Evolutionary conservation across 2,113 vertebrate genomes (phyloP).

Genomic region (Xiphophorus couchianus): DNA sequence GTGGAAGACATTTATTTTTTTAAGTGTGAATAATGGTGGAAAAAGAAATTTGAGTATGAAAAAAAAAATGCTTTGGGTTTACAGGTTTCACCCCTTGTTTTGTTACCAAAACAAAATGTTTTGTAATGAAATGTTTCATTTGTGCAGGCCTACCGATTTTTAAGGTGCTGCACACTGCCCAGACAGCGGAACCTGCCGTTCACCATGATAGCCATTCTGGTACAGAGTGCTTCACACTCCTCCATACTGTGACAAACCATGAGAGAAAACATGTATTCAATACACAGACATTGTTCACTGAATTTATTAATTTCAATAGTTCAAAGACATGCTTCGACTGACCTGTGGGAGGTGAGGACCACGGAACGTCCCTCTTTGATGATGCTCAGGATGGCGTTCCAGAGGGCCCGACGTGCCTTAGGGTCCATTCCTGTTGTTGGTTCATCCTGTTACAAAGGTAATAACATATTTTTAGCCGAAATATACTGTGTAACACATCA

Average conservation of each 20-base stretch:
- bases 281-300: background rate
- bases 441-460: slow-evolving; percentile 85
- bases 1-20: background rate
- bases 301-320: background rate
- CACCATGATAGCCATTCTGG: slow-evolving; percentile 99
- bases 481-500: background rate
- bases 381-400: slow-evolving; percentile 94
- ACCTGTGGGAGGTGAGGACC: slow-evolving; percentile 97
- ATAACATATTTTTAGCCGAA: slow-evolving; percentile 27
- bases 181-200: slow-evolving; percentile 96
- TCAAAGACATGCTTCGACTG: slow-evolving; percentile 3
- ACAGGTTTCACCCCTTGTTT: background rate
- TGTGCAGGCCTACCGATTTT: slow-evolving; percentile 86
- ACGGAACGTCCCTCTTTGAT: slow-evolving; percentile 97
- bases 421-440: slow-evolving; percentile 99
- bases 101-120: background rate
- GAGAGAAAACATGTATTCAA: background rate
- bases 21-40: too few species aligned
- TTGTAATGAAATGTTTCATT: background rate
- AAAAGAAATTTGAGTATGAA: too few species aligned
- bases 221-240: slow-evolving; percentile 96
- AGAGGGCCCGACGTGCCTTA: slow-evolving; percentile 92
- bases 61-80: background rate
- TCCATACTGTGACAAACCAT: slow-evolving; percentile 87
- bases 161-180: slow-evolving; percentile 96